Conservation (phyloP, 2,113 vertebrate species). For the Potamarius usumacintae region DNA sequence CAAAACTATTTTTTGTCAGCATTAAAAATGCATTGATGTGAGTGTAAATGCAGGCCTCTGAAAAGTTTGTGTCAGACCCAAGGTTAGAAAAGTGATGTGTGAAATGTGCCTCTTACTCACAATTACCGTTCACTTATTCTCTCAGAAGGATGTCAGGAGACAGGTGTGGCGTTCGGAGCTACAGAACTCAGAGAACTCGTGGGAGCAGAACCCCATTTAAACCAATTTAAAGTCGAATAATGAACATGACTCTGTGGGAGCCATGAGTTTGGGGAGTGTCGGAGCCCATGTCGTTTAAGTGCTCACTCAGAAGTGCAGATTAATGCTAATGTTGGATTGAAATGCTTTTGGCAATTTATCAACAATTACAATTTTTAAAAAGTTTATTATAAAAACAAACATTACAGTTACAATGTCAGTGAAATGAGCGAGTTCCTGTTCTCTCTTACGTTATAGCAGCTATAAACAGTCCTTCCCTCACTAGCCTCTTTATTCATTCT, state of each 20-base stretch:
- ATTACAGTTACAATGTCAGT: neutral
- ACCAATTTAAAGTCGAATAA: constrained; percentile 76
- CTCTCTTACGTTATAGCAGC: neutral
- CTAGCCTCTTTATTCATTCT: neutral
- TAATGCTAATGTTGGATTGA: neutral
- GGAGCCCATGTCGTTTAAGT: constrained; percentile 67
- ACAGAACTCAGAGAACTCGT: constrained; percentile 61
- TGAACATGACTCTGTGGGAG: constrained; percentile 68
- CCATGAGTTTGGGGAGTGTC: constrained; percentile 68
- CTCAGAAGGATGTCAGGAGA: constrained; percentile 73
- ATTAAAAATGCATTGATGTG: constrained; percentile 75
- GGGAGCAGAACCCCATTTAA: constrained; percentile 61
- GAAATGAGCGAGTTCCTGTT: neutral
- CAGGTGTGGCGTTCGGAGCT: constrained; percentile 74
- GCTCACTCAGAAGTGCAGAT: constrained; percentile 44
- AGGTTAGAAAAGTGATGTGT: constrained; percentile 73
- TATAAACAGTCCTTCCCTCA: neutral
- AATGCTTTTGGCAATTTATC: neutral
- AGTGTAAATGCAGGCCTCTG: constrained; percentile 67
- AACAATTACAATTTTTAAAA: neutral
- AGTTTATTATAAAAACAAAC: neutral
- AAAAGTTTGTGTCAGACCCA: constrained; percentile 76
- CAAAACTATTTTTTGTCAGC: constrained; percentile 68
- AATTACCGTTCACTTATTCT: constrained; percentile 76
- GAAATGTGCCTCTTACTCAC: constrained; percentile 69